Conservation (phyloP, 2,113 vertebrate species). For the Pelusios castaneus region DNA sequence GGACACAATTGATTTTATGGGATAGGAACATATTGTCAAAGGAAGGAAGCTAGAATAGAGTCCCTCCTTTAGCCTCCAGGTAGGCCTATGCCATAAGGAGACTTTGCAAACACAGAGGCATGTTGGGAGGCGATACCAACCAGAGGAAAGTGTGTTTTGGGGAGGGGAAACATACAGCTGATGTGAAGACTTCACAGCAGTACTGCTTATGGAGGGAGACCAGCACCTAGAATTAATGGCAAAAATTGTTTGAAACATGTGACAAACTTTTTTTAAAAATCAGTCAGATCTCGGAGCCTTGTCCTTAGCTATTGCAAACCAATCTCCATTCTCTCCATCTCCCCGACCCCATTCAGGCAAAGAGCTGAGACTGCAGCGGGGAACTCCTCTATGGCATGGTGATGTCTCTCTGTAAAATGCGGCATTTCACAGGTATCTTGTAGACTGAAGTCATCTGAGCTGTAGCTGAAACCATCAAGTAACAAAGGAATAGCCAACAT, state of each 20-base stretch:
- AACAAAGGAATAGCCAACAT: rapidly evolving
- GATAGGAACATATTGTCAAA: neutral
- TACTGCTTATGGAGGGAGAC: neutral
- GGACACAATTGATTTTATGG: neutral
- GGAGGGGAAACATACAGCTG: neutral
- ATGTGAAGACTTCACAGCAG: neutral
- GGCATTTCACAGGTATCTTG: rapidly evolving
- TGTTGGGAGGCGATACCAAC: neutral
- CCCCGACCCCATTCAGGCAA: rapidly evolving
- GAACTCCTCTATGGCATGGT: neutral
- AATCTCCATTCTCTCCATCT: neutral
- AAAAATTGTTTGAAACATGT: neutral
- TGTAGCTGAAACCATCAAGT: neutral
- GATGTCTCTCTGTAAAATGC: neutral
- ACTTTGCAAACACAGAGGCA: neutral
- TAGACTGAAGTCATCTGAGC: neutral
- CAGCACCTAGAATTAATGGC: neutral
- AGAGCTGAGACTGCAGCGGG: neutral
- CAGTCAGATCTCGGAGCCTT: neutral
- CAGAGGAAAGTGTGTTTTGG: neutral
- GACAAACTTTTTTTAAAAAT: neutral
- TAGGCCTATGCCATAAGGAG: neutral
- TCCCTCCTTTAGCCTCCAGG: neutral
- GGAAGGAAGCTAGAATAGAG: neutral
- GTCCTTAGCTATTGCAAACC: neutral